Conservation (phyloP, 2,797 vertebrate genomes). For the Myotis vivesi region DNA sequence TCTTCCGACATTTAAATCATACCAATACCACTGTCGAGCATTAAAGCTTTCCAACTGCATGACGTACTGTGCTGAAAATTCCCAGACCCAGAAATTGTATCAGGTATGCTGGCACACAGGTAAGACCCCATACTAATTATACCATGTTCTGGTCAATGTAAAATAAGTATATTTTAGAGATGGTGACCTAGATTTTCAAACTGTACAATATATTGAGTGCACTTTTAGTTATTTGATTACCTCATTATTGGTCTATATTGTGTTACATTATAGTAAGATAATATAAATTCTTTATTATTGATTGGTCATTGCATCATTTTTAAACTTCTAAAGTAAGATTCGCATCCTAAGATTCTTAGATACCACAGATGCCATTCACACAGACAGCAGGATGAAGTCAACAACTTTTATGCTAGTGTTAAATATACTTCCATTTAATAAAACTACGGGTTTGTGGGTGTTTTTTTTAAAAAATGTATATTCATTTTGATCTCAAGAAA, state of each 20-base stretch:
- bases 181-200: background rate
- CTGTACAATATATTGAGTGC: background rate
- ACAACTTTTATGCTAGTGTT: background rate
- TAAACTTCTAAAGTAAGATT: background rate
- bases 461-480: background rate
- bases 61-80: background rate
- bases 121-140: background rate
- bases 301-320: background rate
- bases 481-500: background rate
- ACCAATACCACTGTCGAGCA: background rate
- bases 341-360: background rate
- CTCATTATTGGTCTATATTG: background rate
- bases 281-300: background rate
- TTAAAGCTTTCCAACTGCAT: background rate
- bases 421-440: background rate
- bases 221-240: background rate
- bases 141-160: background rate
- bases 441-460: background rate
- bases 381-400: background rate
- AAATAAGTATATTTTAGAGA: slow-evolving; percentile 12
- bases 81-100: background rate
- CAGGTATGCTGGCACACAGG: too few relatives aligned
- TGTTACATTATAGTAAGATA: background rate
- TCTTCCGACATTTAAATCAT: background rate
- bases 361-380: background rate